Evolutionary conservation across 53 echinoderm and acorn worm species (phyloP), one percentile per base, ranked within the genome.

Genomic region (Echinometra lucunter): DNA sequence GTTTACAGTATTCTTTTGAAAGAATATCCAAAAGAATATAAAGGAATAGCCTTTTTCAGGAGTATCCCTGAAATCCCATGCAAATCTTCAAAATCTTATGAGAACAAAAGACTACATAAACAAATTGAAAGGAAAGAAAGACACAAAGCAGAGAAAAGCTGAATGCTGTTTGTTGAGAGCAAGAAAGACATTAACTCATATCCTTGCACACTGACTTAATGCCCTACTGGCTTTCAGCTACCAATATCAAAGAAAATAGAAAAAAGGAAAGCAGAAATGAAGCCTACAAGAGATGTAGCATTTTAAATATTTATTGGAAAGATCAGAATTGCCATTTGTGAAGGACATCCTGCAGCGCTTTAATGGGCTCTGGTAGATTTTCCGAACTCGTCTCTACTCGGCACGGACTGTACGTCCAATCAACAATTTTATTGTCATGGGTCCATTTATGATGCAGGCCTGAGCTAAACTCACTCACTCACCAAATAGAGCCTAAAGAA

Each of bases 251-350:
- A 88, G 56, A 25, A 37, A 88, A 16, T 8, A 30, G 11, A 32
- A 11, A 42, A 63, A 10, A 63, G 90, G 21, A 63, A 90, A 66
- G 66, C 30, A 13, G 16, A 63, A 70, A n/a, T 19, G 34, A 91
- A 67, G 70, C 60, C 16, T 60, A 58, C 58, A 89, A 28, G 37
- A 58, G 37, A 89, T 89, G 60, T 12, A 37, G 58, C 89, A 58
- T 89, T 60, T 60, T 37, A 57, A 89, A 89, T 91, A 91, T 91
- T 91, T 91, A 91, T 69, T 91, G 70, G 38, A 90, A 72, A 63
- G 90, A 90, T 90, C 90, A 42, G 60, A 90, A 90, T 90, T 60
- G 91, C 91, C 91, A 66, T 66, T 67, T 91, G 45, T 67, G 91
- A 69, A 91, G 91, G 91, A 91, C 66, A 91, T 45, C 44, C 47